Evolutionary conservation across 1,140 invertebrate genomes (phyloP), one percentile per base, ranked within the genome.

Genomic region (Sminthurides bifidus): DNA sequence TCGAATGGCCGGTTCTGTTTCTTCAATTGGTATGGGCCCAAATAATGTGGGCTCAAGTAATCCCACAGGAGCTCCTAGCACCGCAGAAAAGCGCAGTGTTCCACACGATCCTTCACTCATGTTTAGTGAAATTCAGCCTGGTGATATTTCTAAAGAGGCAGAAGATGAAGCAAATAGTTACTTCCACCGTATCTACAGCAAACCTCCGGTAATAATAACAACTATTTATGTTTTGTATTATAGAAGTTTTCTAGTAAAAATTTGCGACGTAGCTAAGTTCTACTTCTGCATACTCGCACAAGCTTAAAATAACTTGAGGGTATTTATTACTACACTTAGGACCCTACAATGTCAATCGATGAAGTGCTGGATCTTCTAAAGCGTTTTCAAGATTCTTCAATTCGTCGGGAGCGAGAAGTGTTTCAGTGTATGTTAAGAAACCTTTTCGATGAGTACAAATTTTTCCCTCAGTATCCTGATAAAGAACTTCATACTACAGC

Each of bases 91-190:
- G 40, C 41, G 44, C 37, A 51, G 40, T 29, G 35, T 55, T 23
- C 64, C 51, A 17, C n/a, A n/a, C n/a, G 56, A 59, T 37, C 37
- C 48, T 17, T 33, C 50, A 37, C 69, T 70, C 12, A 21, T 69
- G 29, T 59, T 75, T 41, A 29, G 45, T 2, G 59, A 56, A 24
- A 52, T 58, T 37, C 80, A 52, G 83, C 46, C 48, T 1, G 51
- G 40, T 2, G 59, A 64, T 33, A 61, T 95, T 10, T 84, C 87
- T 0, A 93, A 94, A 70, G 93, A 97, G 68, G 88, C 97, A 15
- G 93, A 98, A 72, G 92, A 97, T 70, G 93, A 98, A 75, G 93
- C 93, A 0, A 97, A 97, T 69, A 85, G 89, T 35, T 97, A 96
- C 67, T 98, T 98, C 69, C 92, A 97, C 70, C 78, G 90, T 56